A percentile compares a stretch with the other conserved stretches of the same genome.
phyloP scores from a whole-genome alignment of 35 echinoderm and acorn worm species.

The Apostichopus parvimensis region DNA sequence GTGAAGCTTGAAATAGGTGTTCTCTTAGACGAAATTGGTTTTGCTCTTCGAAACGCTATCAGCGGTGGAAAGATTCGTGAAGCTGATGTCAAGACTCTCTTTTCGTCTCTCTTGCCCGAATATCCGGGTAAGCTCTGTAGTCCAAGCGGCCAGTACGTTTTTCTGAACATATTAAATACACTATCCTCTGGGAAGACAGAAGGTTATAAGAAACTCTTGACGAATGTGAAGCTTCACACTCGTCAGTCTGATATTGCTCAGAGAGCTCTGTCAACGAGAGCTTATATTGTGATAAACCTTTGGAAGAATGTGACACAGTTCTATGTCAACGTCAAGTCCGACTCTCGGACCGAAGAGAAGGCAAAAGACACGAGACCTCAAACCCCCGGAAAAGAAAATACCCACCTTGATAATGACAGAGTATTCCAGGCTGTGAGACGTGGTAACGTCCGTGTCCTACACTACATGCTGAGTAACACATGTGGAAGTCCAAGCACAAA shows the following conservation, averaged over 20 bases:
- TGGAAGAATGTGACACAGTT: constrained; percentile 86
- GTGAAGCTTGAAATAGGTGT: constrained; percentile 86
- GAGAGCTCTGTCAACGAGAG: constrained; percentile 75
- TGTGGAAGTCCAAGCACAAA: constrained; percentile 50
- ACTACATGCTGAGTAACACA: constrained; percentile 70
- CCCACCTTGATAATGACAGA: constrained; percentile 8
- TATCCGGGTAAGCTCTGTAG: constrained; percentile 77
- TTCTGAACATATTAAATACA: constrained; percentile 85
- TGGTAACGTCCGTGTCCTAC: constrained; percentile 80
- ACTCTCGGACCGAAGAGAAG: neutral
- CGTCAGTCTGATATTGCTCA: constrained; percentile 80
- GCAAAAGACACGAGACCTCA: neutral
- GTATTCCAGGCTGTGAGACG: constrained; percentile 69
- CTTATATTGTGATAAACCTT: constrained; percentile 78
- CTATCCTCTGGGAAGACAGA: constrained; percentile 83
- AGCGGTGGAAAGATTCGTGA: constrained; percentile 54
- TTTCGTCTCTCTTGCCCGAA: constrained; percentile 74
- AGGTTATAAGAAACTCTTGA: constrained; percentile 77
- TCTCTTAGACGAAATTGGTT: constrained; percentile 76
- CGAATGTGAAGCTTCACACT: constrained; percentile 81
- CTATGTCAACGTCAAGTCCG: constrained; percentile 64
- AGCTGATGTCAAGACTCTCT: constrained; percentile 65
- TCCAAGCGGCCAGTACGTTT: constrained; percentile 74
- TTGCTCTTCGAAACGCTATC: constrained; percentile 68
- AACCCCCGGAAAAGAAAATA: neutral